Conservation (phyloP, 2,113 vertebrate species). For the Acrocephalus kingi region DNA sequence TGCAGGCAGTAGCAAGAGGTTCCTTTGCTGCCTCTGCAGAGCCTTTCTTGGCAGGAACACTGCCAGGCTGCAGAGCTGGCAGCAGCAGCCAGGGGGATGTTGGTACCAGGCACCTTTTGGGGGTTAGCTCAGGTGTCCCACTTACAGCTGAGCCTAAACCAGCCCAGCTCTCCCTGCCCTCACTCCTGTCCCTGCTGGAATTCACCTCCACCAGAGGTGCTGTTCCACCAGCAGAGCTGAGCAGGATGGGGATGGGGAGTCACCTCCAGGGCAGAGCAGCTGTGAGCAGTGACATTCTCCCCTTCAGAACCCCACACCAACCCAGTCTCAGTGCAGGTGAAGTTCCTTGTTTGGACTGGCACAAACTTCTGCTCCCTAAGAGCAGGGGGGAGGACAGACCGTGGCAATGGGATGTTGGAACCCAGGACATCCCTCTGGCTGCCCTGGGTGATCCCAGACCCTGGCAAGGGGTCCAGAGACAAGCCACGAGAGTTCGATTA, state of each 20-base stretch:
- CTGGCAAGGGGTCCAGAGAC: no score
- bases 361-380: background rate
- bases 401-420: no score
- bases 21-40: background rate
- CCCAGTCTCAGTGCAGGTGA: fast-evolving
- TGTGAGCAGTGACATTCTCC: background rate
- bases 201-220: fast-evolving
- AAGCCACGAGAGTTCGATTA: no score
- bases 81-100: background rate
- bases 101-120: background rate
- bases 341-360: background rate
- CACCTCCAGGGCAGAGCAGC: background rate
- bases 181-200: background rate
- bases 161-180: background rate
- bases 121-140: background rate
- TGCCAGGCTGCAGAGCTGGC: background rate
- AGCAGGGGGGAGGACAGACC: background rate
- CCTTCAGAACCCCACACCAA: background rate
- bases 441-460: no score
- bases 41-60: background rate
- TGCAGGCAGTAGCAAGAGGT: background rate
- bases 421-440: no score
- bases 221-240: background rate
- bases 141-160: background rate
- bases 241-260: fast-evolving